Evolutionary conservation across 1,140 invertebrate species (phyloP).

Genomic region (Anadara kagoshimensis): DNA sequence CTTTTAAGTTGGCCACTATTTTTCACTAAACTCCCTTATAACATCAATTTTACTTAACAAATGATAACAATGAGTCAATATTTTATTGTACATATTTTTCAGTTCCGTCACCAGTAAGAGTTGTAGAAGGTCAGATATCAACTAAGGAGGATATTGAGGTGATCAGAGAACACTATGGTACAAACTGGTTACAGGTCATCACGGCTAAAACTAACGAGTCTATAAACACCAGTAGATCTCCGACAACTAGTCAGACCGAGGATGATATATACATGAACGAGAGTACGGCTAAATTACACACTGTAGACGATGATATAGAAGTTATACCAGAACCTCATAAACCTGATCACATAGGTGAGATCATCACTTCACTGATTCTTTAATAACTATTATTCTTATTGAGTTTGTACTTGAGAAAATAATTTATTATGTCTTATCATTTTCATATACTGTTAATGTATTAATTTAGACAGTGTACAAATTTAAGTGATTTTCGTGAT

Average conservation of each 20-base stretch:
- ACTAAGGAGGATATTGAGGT: constrained; percentile 46
- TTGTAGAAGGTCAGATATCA: constrained; percentile 15
- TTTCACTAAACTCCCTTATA: no score
- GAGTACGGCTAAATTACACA: constrained; percentile 12
- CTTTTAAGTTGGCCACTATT: no score
- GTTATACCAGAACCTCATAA: constrained; percentile 11
- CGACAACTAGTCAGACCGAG: constrained; percentile 24
- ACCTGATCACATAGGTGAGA: background rate
- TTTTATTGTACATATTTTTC: background rate
- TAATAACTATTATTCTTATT: no score
- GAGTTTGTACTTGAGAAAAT: no score
- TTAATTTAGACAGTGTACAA: no score
- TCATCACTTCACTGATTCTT: no score
- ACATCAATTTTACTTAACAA: no score
- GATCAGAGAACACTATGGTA: constrained; percentile 47
- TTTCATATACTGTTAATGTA: no score
- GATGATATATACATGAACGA: constrained; percentile 50
- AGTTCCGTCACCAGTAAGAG: constrained; percentile 24
- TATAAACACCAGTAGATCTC: background rate
- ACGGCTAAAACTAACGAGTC: constrained; percentile 26
- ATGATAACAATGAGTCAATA: no score
- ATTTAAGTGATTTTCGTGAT: no score
- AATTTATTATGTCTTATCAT: no score
- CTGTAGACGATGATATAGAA: constrained; percentile 19
- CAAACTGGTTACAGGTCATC: constrained; percentile 52